A percentile compares a stretch with the other conserved stretches of the same genome.
phyloP scores from a whole-genome alignment of 2,113 vertebrate genomes.

The Coreoperca whiteheadi region DNA sequence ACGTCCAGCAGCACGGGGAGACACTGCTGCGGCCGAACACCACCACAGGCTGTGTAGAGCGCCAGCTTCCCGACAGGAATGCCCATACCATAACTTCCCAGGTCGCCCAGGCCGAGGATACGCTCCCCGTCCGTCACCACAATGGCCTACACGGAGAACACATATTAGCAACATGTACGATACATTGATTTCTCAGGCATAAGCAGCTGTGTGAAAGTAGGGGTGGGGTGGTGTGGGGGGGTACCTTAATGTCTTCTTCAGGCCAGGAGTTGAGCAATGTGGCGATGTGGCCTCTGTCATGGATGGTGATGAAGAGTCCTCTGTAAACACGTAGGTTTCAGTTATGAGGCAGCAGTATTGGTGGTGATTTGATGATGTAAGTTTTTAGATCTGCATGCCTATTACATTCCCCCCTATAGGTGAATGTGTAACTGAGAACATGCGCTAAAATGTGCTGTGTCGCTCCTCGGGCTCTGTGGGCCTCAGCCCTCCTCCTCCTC shows the following conservation, averaged over 20 bases:
- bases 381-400: background rate
- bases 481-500: too few species aligned
- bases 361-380: background rate
- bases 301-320: conserved; percentile 98
- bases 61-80: conserved; percentile 98
- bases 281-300: conserved; percentile 95
- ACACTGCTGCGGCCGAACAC: conserved; percentile 92
- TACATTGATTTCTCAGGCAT: background rate
- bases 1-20: conserved; percentile 98
- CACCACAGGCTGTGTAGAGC: conserved; percentile 96
- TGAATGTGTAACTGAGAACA: too few species aligned
- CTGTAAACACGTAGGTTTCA: conserved; percentile 71
- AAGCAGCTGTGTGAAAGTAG: background rate
- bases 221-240: background rate
- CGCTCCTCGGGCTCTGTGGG: too few species aligned
- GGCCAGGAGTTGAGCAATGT: conserved; percentile 98
- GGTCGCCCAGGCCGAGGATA: conserved; percentile 95
- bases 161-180: background rate
- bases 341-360: background rate
- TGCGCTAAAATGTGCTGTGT: too few species aligned
- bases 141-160: conserved; percentile 86
- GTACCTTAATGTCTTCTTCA: conserved; percentile 95
- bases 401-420: too few species aligned
- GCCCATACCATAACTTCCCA: conserved; percentile 96
- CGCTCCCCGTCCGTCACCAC: conserved; percentile 98